Conservation (phyloP, 2,797 vertebrate genomes). For the Pseudocheirus occidentalis region DNA sequence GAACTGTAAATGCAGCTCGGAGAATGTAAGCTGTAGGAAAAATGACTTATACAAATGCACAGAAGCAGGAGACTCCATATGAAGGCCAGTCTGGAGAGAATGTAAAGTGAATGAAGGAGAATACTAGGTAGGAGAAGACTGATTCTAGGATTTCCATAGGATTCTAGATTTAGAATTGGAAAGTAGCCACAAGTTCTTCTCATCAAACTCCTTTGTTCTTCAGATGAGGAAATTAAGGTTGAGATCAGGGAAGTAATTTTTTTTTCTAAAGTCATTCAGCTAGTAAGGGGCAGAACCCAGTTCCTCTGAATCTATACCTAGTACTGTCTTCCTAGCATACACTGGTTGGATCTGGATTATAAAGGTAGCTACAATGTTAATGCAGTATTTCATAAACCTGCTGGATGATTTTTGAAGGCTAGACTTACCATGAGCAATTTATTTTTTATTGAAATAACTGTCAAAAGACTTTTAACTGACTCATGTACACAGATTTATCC, state of each 20-base stretch:
- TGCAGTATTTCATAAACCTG: background rate
- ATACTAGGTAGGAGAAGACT: background rate
- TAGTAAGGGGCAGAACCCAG: background rate
- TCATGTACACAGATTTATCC: background rate
- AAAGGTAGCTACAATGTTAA: background rate
- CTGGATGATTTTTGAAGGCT: background rate
- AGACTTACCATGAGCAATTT: background rate
- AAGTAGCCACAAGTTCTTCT: background rate
- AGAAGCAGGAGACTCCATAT: background rate
- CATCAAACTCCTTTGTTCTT: background rate
- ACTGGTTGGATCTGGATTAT: background rate
- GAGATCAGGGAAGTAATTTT: background rate
- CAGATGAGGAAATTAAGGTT: background rate
- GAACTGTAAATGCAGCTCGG: background rate
- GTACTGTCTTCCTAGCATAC: background rate
- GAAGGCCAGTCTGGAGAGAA: background rate
- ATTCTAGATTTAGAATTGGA: background rate
- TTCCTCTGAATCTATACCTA: background rate
- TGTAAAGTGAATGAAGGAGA: background rate
- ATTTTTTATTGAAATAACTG: conserved; percentile 3
- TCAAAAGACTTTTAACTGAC: conserved; percentile 4
- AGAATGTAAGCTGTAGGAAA: background rate
- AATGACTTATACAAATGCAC: background rate
- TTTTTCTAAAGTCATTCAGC: background rate
- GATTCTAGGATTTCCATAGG: no score